A percentile compares a stretch with the other conserved stretches of the same genome.
Conservation (phyloP, 1,140 invertebrate species). For the Drepana arcuata region DNA sequence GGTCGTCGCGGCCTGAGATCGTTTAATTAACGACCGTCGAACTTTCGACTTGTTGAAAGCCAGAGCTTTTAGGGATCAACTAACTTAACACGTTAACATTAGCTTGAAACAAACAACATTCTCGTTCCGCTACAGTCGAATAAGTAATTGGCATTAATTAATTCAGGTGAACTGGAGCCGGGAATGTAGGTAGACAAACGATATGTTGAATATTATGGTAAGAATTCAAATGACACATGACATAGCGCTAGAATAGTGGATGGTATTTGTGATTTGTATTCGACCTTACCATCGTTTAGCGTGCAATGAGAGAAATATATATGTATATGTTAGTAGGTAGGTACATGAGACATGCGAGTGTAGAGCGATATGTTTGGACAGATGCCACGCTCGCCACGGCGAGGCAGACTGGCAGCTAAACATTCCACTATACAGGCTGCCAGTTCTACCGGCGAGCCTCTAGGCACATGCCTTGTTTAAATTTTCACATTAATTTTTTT, state of each 20-base stretch:
- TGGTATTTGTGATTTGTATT: no score
- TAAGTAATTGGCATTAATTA: no score
- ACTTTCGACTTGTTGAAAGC: slow-evolving; percentile 69
- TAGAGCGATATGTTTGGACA: slow-evolving; percentile 46
- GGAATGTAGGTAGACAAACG: no score
- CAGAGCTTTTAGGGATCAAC: slow-evolving; percentile 51
- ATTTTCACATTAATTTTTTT: no score
- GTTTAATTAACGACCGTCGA: slow-evolving; percentile 68
- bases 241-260: no score
- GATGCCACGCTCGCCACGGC: slow-evolving; percentile 34
- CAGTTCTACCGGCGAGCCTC: no score
- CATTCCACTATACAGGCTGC: slow-evolving; percentile 47
- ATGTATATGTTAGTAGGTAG: slow-evolving; percentile 25
- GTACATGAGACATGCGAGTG: slow-evolving; percentile 20
- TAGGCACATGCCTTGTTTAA: slow-evolving; percentile 48
- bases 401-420: slow-evolving; percentile 22
- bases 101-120: slow-evolving; percentile 21
- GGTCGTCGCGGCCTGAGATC: slow-evolving; percentile 52
- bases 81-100: slow-evolving; percentile 48
- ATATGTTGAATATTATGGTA: no score
- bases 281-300: slow-evolving; percentile 10
- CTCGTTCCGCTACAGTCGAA: no score
- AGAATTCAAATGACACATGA: no score
- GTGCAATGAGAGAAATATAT: slow-evolving; percentile 22
- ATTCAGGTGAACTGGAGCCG: no score